Evolutionary conservation across 2,113 vertebrate species (phyloP).

Genomic region (Copsychus sechellarum): DNA sequence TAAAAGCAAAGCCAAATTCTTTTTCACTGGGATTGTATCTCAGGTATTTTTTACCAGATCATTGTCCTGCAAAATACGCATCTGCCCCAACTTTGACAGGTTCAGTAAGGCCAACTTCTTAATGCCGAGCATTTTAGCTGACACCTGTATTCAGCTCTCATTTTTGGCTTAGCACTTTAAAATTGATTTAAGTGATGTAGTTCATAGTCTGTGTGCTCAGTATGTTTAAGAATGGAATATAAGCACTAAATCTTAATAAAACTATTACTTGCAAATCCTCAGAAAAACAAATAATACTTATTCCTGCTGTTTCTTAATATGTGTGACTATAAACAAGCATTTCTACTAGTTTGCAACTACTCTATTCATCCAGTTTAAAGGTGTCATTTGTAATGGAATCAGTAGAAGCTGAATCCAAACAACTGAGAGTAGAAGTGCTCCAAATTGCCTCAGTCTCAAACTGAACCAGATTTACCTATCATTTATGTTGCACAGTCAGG

Average conservation of each 20-base stretch:
- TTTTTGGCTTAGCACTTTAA: not conserved
- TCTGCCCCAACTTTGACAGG: not conserved
- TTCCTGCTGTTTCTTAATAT: not conserved
- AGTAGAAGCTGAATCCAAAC: not conserved
- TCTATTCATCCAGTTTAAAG: not conserved
- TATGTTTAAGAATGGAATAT: not conserved
- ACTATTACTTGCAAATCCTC: not conserved
- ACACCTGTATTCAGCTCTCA: not conserved
- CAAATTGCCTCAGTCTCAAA: slow-evolving; percentile 2
- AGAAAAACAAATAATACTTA: not conserved
- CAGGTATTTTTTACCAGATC: not conserved
- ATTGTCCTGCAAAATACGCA: not conserved
- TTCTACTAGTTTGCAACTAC: not conserved
- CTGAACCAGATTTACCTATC: not conserved
- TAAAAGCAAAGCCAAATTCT: not conserved
- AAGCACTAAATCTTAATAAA: not conserved
- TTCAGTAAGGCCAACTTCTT: not conserved
- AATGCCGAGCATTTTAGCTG: not conserved
- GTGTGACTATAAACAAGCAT: not conserved
- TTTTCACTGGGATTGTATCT: not conserved
- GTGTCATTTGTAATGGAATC: not conserved
- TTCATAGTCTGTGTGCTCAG: not conserved
- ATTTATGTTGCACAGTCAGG: not conserved
- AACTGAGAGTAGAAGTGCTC: not conserved
- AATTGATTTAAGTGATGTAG: not conserved